phyloP scores from a whole-genome alignment of 2,113 vertebrate species.

The Engraulis encrasicolus region DNA sequence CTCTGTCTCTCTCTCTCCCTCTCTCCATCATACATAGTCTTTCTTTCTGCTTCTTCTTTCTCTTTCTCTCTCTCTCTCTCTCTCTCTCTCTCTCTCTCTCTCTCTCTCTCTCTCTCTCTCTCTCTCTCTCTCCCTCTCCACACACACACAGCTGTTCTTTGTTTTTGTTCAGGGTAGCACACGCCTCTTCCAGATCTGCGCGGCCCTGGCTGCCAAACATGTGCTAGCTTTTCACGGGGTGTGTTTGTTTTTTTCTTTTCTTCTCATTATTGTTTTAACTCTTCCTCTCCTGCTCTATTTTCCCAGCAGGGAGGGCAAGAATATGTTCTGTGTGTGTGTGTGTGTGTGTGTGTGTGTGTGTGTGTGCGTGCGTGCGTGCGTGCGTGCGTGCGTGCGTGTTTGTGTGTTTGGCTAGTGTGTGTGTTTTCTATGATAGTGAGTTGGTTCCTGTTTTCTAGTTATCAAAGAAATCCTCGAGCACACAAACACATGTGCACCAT shows the following conservation, averaged over 20 bases:
- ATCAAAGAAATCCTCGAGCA: neutral
- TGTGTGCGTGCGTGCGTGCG: neutral
- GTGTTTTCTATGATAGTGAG: too few relatives aligned
- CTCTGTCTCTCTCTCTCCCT: neutral
- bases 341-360: neutral
- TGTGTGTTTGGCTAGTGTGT: too few relatives aligned
- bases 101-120: neutral
- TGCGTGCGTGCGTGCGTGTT: neutral
- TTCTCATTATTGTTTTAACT: conserved; percentile 20
- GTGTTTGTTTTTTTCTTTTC: conserved; percentile 10
- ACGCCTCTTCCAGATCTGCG: neutral
- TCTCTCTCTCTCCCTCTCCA: neutral
- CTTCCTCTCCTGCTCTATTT: conserved; percentile 27
- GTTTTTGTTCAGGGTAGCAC: conserved; percentile 29
- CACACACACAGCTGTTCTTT: conserved; percentile 26
- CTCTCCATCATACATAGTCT: too few relatives aligned
- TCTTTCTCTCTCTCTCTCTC: neutral
- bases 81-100: conserved; percentile 12
- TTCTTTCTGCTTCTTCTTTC: neutral
- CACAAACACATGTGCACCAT: neutral
- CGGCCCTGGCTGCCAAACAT: conserved; percentile 15
- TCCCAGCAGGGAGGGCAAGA: neutral
- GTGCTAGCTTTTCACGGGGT: neutral
- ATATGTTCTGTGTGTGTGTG: neutral
- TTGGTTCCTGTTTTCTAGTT: conserved; percentile 20